Base-by-base conservation (phyloP, 2,113 vertebrate genomes). In the Redunca redunca region DNA sequence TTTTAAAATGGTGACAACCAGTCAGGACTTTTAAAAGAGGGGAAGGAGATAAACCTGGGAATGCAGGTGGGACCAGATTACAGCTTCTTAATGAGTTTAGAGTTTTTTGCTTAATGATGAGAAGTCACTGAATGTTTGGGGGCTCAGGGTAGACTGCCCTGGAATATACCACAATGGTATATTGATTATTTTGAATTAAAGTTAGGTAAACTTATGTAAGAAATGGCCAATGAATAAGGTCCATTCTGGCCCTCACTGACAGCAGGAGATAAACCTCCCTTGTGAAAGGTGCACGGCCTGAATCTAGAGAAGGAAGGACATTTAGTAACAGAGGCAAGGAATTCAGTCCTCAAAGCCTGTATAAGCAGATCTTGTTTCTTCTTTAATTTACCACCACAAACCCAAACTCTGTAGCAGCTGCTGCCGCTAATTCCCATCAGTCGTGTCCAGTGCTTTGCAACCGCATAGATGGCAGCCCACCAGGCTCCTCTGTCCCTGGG, bases 401-500 rank as follows among this genome's bases (percentile, higher is more conserved):
- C 81, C n/a, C 81, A 83, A 83, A 83, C 81, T 83, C 81, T 55
- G 33, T 23, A 40, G 67, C 67, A 6, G n/a, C n/a, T 40, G 19
- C 67, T 71, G 9, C n/a, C 40, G n/a, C 19, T 71, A 71, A 23
- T 6, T 71, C 0, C 1, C 19, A 40, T 71, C n/a, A 12, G 0
- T 71, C 5, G 0, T 71, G 67, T 23, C 67, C n/a, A 3, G 1
- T 11, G 5, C 67, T 71, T 1, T 23, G 5, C 0, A 2, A 71
- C n/a, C n/a, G n/a, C 21, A 40, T 40, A 25, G 67, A 40, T 1
- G 19, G 67, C 67, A 74, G 67, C 67, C 67, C 10, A 74, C n/a
- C 2, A 1, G 67, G n/a, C n/a, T 74, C 10, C 10, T 40, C n/a
- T 74, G 67, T 74, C 67, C n/a, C 10, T 74, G 67, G 67, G 19